These are phyloP conservation scores for Hypothenemus hampei DNA, from an alignment of 1,140 invertebrate genomes.

Conservation along the genomic window DNA sequence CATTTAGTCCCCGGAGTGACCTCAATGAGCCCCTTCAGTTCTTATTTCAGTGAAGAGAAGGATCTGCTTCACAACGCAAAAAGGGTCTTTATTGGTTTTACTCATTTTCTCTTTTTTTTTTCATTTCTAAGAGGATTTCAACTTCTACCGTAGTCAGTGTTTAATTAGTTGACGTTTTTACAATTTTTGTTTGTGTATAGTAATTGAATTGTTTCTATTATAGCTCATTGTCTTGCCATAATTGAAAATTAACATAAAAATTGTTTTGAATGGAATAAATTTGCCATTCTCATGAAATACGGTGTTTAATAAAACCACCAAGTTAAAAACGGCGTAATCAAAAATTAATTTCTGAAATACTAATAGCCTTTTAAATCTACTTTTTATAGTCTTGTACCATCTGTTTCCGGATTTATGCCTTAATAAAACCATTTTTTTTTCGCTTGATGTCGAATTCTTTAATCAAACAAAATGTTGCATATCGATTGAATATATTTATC, in stretches of 20 bases:
- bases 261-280: background rate
- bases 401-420: constrained; percentile 16
- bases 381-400: constrained; percentile 18
- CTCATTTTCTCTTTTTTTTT: too few species aligned
- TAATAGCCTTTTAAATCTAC: constrained; percentile 11
- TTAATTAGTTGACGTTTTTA: too few species aligned
- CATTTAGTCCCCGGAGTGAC: constrained; percentile 13
- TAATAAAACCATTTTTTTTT: constrained; percentile 15
- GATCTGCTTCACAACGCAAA: too few species aligned
- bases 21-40: constrained; percentile 9
- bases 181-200: too few species aligned
- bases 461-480: background rate
- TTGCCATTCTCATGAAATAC: constrained; percentile 2
- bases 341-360: constrained; percentile 22
- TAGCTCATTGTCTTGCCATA: too few species aligned
- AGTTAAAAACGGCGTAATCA: constrained; percentile 14
- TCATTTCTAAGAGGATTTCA: too few species aligned
- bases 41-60: background rate
- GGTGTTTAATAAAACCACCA: constrained; percentile 12
- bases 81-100: too few species aligned
- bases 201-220: too few species aligned
- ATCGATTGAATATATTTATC: background rate
- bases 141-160: too few species aligned
- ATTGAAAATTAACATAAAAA: constrained; percentile 2
- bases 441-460: constrained; percentile 5